These are phyloP conservation scores for Apamea crenata DNA, from an alignment of 2,888 invertebrate species.

Conservation along the genomic window DNA sequence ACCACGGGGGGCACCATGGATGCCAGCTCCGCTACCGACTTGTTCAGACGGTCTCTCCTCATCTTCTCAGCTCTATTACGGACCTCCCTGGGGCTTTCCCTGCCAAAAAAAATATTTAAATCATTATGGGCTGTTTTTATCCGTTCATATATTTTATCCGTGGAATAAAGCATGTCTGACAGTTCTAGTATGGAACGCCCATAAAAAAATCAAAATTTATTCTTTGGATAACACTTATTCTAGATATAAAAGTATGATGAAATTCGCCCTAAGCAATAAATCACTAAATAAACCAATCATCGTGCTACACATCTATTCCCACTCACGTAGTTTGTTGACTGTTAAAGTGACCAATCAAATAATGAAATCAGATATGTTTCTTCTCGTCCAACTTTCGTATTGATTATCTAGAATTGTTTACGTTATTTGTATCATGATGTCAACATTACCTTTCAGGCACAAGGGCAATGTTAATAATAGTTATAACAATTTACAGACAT, in stretches of 20 bases:
- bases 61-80: slow-evolving; percentile 97
- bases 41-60: slow-evolving; percentile 96
- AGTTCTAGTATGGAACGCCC: not conserved
- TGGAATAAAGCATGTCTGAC: not conserved
- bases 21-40: slow-evolving; percentile 95
- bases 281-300: not conserved
- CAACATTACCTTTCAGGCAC: not conserved
- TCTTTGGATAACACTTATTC: not conserved
- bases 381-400: not conserved
- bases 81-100: slow-evolving; percentile 91
- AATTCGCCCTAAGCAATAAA: not conserved
- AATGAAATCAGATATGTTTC: not conserved
- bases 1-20: slow-evolving; percentile 95
- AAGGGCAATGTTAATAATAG: not conserved
- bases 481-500: not conserved
- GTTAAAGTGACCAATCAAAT: not conserved
- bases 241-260: not conserved
- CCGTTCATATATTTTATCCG: not conserved
- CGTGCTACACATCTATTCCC: not conserved
- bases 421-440: not conserved
- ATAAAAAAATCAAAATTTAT: not conserved
- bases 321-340: not conserved
- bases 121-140: not conserved
- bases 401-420: slow-evolving; percentile 8
- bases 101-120: slow-evolving; percentile 62